These are phyloP conservation scores for Pungitius pungitius DNA, from an alignment of 2,113 vertebrate genomes.

Conservation along the genomic window DNA sequence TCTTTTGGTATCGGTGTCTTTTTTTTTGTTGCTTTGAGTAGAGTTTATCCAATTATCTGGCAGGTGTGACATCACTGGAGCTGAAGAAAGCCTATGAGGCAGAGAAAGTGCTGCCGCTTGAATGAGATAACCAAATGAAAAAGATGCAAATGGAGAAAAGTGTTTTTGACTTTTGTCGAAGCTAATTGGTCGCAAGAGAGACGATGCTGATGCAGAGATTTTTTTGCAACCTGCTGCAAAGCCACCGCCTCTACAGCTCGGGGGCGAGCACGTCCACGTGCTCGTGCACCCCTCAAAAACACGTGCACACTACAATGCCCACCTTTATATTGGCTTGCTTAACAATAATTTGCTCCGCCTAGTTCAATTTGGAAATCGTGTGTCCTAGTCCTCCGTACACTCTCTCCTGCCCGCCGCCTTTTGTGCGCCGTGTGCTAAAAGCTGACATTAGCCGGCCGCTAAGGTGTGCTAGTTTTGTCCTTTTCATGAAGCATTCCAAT, in stretches of 20 bases:
- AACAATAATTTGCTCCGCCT: conserved; percentile 49
- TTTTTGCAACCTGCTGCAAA: conserved; percentile 44
- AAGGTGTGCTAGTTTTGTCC: conserved; percentile 64
- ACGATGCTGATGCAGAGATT: conserved; percentile 72
- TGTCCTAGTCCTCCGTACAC: conserved; percentile 59
- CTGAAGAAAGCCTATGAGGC: conserved; percentile 66
- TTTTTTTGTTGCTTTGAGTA: conserved; percentile 59
- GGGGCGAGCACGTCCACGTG: conserved; percentile 17
- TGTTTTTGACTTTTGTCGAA: conserved; percentile 66
- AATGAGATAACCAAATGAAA: conserved; percentile 75
- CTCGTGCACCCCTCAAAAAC: conserved; percentile 32
- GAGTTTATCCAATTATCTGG: conserved; percentile 78
- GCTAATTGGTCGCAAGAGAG: conserved; percentile 75
- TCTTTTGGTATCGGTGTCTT: conserved; percentile 50
- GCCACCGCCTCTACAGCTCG: conserved; percentile 58
- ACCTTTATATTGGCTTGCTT: conserved; percentile 11
- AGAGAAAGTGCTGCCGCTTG: conserved; percentile 61
- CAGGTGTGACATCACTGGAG: conserved; percentile 75
- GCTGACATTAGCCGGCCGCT: conserved; percentile 57
- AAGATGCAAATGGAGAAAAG: conserved; percentile 74
- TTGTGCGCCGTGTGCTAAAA: conserved; percentile 55
- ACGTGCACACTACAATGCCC: conserved; percentile 11
- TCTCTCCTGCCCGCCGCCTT: conserved; percentile 49
- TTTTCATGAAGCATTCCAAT: conserved; percentile 65
- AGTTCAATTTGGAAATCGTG: conserved; percentile 57